These are phyloP conservation scores for Synanthedon andrenaeformis DNA, from an alignment of 2,888 invertebrate genomes.

Conservation along the genomic window DNA sequence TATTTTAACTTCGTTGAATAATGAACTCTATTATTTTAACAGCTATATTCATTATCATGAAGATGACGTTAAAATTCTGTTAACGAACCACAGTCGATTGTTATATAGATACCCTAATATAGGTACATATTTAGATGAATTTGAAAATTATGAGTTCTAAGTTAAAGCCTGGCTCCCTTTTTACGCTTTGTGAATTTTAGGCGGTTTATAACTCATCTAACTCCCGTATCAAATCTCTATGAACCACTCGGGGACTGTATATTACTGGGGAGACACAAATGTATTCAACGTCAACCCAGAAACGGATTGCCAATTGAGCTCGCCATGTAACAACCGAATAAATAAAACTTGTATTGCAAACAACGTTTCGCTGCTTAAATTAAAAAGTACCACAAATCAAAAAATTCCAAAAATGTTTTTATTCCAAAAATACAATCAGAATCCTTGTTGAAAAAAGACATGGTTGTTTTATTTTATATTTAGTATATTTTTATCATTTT, in stretches of 20 bases:
- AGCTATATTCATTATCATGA: too few relatives aligned
- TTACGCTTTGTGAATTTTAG: not conserved
- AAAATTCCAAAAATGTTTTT: too few relatives aligned
- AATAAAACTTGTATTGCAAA: not conserved
- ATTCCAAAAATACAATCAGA: too few relatives aligned
- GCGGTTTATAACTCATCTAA: not conserved
- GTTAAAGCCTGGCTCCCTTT: not conserved
- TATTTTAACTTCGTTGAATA: too few relatives aligned
- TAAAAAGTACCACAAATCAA: too few relatives aligned
- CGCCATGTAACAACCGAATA: not conserved
- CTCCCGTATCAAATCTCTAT: not conserved
- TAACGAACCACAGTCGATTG: not conserved
- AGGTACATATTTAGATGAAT: not conserved
- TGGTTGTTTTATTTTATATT: too few relatives aligned
- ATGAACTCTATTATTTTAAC: too few relatives aligned
- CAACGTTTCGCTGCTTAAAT: too few relatives aligned
- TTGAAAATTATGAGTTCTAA: not conserved
- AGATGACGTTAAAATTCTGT: not conserved
- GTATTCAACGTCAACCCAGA: slow-evolving; percentile 4
- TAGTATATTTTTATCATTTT: too few relatives aligned
- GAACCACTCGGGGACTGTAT: not conserved
- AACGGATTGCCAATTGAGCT: slow-evolving; percentile 3
- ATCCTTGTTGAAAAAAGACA: too few relatives aligned
- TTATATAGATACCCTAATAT: not conserved
- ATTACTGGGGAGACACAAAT: slow-evolving; percentile 5